Percentiles rank a stretch among this genome's conserved stretches.
Conservation (phyloP, 2,797 vertebrate genomes). For the Hippopotamyrus pictus region DNA sequence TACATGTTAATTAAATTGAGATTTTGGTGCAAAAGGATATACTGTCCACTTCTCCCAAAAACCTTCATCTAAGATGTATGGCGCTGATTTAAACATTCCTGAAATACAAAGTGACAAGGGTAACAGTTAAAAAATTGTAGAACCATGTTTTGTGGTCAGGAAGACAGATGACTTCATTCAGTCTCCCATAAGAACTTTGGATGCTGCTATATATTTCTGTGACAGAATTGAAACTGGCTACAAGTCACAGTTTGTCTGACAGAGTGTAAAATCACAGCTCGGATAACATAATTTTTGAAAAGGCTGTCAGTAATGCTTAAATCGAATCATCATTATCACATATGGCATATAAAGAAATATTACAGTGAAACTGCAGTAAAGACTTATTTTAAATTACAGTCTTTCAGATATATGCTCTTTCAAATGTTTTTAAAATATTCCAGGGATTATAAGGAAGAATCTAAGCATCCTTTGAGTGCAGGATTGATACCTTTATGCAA, state of each 20-base stretch:
- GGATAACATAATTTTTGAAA: neutral
- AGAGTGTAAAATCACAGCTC: conserved; percentile 7
- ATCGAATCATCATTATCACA: neutral
- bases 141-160: neutral
- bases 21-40: neutral
- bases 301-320: conserved; percentile 1
- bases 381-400: neutral
- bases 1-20: neutral
- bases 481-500: neutral
- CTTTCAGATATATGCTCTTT: neutral
- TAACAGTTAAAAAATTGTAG: neutral
- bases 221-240: neutral
- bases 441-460: neutral
- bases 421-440: neutral
- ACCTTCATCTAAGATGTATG: neutral
- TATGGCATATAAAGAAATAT: neutral
- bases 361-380: neutral
- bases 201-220: neutral
- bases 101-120: neutral
- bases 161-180: neutral
- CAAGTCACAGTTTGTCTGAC: neutral
- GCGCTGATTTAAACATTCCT: neutral
- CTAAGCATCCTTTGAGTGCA: neutral
- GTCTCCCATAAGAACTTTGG: neutral
- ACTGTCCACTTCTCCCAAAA: neutral